A percentile compares a stretch with the other conserved stretches of the same genome.
Conservation (phyloP, 1,140 invertebrate species). For the Eueides isabella region DNA sequence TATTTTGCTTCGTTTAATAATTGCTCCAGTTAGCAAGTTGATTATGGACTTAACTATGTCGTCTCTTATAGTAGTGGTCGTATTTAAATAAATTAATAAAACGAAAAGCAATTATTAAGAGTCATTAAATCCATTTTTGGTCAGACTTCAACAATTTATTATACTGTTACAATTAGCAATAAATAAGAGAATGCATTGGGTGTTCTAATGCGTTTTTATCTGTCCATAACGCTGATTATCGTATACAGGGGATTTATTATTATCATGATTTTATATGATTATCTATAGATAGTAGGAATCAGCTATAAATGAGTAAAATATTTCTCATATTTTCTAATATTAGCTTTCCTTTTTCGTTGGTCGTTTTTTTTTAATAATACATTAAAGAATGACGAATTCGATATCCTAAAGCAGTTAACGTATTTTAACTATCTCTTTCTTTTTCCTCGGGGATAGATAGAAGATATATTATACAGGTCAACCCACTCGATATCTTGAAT, state of each 20-base stretch:
- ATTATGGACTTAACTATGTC: conserved; percentile 21
- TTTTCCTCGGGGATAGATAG: too few species aligned
- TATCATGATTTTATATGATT: background rate
- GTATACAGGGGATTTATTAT: background rate
- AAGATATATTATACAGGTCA: conserved; percentile 1
- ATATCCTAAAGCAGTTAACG: too few species aligned
- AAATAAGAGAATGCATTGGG: conserved; percentile 20
- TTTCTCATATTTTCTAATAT: background rate
- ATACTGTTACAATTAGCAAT: conserved; percentile 14
- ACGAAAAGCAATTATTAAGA: conserved; percentile 28
- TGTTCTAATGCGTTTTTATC: conserved; percentile 22
- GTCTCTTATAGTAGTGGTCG: conserved; percentile 22
- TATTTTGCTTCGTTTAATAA: background rate
- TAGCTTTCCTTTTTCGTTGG: background rate
- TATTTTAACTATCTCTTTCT: too few species aligned
- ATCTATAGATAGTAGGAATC: background rate
- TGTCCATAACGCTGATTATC: conserved; percentile 1
- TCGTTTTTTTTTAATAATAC: background rate
- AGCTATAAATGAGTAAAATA: background rate
- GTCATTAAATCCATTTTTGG: conserved; percentile 33
- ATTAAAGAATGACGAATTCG: too few species aligned
- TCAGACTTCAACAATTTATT: conserved; percentile 21
- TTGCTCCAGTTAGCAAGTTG: conserved; percentile 9
- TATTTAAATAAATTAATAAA: conserved; percentile 37
- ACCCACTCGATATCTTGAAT: background rate